Evolutionary conservation across 2,888 invertebrate genomes (phyloP).

Genomic region (Exocentrus adspersus): DNA sequence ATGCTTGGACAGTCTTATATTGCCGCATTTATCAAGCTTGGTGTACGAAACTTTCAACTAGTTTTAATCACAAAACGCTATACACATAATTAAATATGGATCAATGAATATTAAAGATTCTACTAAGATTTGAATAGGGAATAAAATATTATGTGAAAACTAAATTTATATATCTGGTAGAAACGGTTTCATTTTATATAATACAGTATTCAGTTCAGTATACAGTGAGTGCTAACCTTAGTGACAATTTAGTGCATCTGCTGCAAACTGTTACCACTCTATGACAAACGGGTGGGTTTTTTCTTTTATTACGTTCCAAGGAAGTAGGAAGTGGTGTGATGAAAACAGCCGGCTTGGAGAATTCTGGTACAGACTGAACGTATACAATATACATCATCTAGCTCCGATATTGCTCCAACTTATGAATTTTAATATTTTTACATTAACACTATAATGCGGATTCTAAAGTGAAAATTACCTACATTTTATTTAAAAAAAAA

Average conservation of each 20-base stretch:
- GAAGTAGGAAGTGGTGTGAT: constrained; percentile 40
- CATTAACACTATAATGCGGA: too few species aligned
- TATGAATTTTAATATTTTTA: neutral
- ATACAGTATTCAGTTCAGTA: neutral
- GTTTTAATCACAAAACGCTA: neutral
- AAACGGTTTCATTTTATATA: neutral
- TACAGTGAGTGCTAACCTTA: constrained; percentile 50
- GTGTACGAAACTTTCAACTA: constrained; percentile 1
- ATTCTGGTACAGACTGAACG: too few species aligned
- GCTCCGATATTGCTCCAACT: neutral
- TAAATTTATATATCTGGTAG: constrained; percentile 1
- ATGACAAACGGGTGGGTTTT: constrained; percentile 57
- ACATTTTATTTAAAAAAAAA: too few species aligned
- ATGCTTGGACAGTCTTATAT: neutral
- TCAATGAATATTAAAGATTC: too few species aligned
- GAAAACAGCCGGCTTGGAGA: neutral
- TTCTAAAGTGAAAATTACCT: too few species aligned
- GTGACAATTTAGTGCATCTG: constrained; percentile 55
- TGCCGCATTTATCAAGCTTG: constrained; percentile 6
- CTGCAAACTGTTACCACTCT: constrained; percentile 55
- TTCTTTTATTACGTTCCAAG: constrained; percentile 55
- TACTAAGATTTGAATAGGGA: neutral
- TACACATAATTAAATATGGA: too few species aligned
- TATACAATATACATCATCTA: too few species aligned
- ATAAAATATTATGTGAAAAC: constrained; percentile 2